Percentiles rank a stretch among this genome's conserved stretches.
These are phyloP conservation scores for Galaxias olidus DNA, from an alignment of 2,797 vertebrate genomes.

Conservation along the genomic window DNA sequence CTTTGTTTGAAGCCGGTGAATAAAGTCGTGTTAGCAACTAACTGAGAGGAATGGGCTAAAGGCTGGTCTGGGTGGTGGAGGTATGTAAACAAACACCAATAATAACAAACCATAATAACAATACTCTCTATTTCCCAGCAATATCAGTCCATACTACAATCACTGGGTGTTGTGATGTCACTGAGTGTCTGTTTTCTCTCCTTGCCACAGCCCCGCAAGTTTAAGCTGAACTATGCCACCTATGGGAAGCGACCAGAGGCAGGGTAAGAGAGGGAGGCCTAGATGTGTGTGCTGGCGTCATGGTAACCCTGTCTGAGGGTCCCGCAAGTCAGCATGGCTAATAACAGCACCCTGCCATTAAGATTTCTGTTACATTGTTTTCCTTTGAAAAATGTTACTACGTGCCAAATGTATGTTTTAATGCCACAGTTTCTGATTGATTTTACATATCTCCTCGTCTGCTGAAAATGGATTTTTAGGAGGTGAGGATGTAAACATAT, in stretches of 20 bases:
- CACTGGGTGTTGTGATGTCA: conserved; percentile 29
- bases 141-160: conserved; percentile 73
- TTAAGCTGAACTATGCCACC: conserved; percentile 85
- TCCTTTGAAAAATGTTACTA: no score
- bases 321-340: no score
- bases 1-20: conserved; percentile 81
- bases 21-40: conserved; percentile 82
- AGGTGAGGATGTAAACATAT: no score
- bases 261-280: conserved; percentile 64
- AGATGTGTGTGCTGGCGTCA: no score
- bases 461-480: no score
- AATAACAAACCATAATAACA: conserved; percentile 62
- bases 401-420: no score
- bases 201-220: conserved; percentile 77
- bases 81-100: conserved; percentile 71
- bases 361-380: no score
- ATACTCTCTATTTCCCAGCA: conserved; percentile 66
- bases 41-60: conserved; percentile 80
- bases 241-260: conserved; percentile 81
- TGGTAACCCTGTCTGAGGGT: no score
- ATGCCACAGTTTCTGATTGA: no score
- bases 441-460: no score
- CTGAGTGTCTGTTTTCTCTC: conserved; percentile 44
- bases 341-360: no score
- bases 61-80: conserved; percentile 78